Conservation (phyloP, 1,140 invertebrate species). For the Diachasmimorpha longicaudata region DNA sequence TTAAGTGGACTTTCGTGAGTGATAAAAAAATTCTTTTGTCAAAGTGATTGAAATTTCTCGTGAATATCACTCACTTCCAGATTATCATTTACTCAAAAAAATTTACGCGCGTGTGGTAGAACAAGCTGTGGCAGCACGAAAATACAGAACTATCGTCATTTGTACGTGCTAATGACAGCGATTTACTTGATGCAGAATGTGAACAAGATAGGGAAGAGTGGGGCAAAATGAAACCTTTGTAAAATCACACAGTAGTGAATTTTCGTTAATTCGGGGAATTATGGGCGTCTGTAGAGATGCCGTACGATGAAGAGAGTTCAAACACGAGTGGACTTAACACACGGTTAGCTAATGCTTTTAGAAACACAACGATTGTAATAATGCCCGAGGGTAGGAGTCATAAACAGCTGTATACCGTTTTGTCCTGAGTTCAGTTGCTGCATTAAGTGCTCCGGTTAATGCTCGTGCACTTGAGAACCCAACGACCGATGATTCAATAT, state of each 20-base stretch:
- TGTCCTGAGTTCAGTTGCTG: background rate
- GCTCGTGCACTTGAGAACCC: background rate
- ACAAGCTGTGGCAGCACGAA: background rate
- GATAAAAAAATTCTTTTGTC: slow-evolving; percentile 7
- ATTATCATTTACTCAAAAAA: background rate
- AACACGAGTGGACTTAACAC: background rate
- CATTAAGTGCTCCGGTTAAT: background rate
- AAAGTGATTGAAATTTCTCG: background rate
- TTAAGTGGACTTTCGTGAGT: slow-evolving; percentile 6
- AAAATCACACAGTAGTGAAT: background rate
- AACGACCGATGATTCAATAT: background rate
- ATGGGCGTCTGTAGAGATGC: background rate
- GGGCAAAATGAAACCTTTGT: too few species aligned
- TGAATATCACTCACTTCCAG: background rate
- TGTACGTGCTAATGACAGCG: slow-evolving; percentile 24
- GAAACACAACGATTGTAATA: slow-evolving; percentile 20
- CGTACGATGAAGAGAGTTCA: background rate
- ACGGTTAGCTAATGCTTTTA: slow-evolving; percentile 1
- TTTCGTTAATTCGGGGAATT: background rate
- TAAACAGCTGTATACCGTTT: slow-evolving; percentile 12
- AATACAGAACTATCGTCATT: slow-evolving; percentile 6
- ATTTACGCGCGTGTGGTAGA: background rate
- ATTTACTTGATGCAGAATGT: background rate
- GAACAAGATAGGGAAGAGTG: too few species aligned
- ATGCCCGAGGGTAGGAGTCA: background rate